phyloP scores from a whole-genome alignment of 2,888 invertebrate genomes.

The Lycia hirtaria region DNA sequence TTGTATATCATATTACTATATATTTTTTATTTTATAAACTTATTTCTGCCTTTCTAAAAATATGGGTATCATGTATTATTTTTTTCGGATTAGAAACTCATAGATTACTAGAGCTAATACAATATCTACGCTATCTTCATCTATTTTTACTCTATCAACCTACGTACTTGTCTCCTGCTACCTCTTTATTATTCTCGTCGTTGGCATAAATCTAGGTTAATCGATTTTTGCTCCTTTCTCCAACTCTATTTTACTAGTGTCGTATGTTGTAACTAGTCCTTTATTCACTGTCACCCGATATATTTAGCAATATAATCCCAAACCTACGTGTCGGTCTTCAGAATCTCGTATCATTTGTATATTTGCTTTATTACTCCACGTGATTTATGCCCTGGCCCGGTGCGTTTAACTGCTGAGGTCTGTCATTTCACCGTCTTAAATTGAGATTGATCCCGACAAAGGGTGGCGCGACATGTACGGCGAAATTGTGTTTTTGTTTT shows the following conservation, averaged over 20 bases:
- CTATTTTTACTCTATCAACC: too few relatives aligned
- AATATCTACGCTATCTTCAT: too few relatives aligned
- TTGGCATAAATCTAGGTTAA: neutral
- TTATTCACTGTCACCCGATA: neutral
- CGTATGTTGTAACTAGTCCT: neutral
- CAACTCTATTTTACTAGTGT: neutral
- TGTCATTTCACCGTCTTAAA: conserved; percentile 83
- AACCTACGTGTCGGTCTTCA: conserved; percentile 22
- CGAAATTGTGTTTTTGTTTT: conserved; percentile 70
- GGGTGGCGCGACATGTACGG: conserved; percentile 60
- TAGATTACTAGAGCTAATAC: too few relatives aligned
- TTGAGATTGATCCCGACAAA: conserved; percentile 81
- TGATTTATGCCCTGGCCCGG: conserved; percentile 81
- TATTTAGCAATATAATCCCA: conserved; percentile 16
- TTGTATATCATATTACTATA: neutral
- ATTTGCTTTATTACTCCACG: conserved; percentile 78
- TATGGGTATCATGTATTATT: too few relatives aligned
- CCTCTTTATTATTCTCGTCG: neutral
- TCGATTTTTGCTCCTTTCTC: neutral
- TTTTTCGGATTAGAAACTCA: too few relatives aligned
- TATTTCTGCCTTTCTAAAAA: neutral
- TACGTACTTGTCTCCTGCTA: too few relatives aligned
- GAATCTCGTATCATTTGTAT: conserved; percentile 71
- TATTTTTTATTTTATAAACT: neutral
- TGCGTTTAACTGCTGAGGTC: conserved; percentile 82